These are phyloP conservation scores for Charaxes varanes DNA, from an alignment of 1,140 invertebrate species.

Conservation along the genomic window DNA sequence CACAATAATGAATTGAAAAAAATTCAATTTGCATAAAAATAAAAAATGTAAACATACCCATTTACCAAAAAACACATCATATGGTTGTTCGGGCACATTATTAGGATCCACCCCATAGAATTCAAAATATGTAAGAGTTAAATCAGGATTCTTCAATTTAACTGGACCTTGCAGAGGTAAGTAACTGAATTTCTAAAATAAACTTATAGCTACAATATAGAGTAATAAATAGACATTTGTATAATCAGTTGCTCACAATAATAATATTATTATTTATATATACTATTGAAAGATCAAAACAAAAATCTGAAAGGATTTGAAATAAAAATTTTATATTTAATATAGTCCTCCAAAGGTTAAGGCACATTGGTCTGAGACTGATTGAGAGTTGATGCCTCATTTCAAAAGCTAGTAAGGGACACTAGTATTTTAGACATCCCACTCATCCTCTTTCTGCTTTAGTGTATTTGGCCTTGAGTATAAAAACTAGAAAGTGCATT, in stretches of 20 bases:
- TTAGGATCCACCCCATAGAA: slow-evolving; percentile 88
- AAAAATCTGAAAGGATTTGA: no score
- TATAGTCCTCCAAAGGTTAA: no score
- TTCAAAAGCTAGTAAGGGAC: no score
- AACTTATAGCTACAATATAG: neutral
- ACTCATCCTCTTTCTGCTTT: no score
- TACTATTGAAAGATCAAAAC: neutral
- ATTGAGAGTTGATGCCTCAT: no score
- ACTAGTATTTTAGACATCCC: no score
- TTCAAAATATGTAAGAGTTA: slow-evolving; percentile 87
- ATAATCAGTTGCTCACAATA: neutral
- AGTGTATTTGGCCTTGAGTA: no score
- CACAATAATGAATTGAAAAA: no score
- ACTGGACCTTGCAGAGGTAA: slow-evolving; percentile 87
- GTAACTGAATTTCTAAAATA: slow-evolving; percentile 83
- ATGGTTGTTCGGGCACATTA: slow-evolving; percentile 81
- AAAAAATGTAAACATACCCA: slow-evolving; percentile 77
- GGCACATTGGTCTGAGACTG: no score
- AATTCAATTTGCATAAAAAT: neutral
- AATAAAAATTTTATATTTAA: slow-evolving; percentile 1
- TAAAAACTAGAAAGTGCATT: no score
- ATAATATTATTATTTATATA: neutral
- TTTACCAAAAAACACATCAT: slow-evolving; percentile 88
- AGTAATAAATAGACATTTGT: neutral
- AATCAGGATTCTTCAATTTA: slow-evolving; percentile 88